Percentiles rank a stretch among this genome's conserved stretches.
phyloP scores from a whole-genome alignment of 2,113 vertebrate genomes.

The Himantopus leucocephalus region DNA sequence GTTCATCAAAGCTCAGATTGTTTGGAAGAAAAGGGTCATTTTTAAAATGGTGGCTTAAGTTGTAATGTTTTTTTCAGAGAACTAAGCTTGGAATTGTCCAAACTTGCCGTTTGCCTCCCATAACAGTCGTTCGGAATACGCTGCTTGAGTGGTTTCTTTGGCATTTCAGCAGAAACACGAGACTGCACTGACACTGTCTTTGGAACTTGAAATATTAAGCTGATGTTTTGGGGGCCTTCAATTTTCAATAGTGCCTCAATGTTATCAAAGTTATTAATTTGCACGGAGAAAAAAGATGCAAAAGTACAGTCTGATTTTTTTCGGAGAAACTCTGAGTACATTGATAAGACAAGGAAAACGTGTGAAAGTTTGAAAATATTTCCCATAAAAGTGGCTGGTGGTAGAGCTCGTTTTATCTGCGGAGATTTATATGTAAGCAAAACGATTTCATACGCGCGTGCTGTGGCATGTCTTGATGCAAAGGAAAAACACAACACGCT shows the following conservation, averaged over 20 bases:
- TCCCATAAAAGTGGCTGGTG: not conserved
- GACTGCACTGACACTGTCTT: not conserved
- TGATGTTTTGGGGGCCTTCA: not conserved
- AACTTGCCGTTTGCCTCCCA: not conserved
- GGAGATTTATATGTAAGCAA: not conserved
- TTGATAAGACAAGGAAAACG: not conserved
- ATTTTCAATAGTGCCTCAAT: not conserved
- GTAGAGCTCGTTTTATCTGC: not conserved
- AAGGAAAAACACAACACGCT: not conserved
- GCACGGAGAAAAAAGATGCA: not conserved
- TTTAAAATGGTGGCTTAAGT: not conserved
- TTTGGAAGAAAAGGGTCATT: not conserved
- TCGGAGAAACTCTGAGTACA: not conserved
- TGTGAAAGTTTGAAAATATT: not conserved
- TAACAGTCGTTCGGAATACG: not conserved
- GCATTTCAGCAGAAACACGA: not conserved
- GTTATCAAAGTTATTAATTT: not conserved
- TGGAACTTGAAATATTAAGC: not conserved
- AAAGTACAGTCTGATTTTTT: not conserved
- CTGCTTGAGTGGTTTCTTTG: not conserved
- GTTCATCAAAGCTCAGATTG: slow-evolving; percentile 1
- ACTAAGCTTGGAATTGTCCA: not conserved
- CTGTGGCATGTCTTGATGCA: not conserved
- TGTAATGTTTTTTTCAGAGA: not conserved
- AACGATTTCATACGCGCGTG: not conserved